Conservation (phyloP, 64 coral and sea anemone species). For the Pachyseris speciosa region DNA sequence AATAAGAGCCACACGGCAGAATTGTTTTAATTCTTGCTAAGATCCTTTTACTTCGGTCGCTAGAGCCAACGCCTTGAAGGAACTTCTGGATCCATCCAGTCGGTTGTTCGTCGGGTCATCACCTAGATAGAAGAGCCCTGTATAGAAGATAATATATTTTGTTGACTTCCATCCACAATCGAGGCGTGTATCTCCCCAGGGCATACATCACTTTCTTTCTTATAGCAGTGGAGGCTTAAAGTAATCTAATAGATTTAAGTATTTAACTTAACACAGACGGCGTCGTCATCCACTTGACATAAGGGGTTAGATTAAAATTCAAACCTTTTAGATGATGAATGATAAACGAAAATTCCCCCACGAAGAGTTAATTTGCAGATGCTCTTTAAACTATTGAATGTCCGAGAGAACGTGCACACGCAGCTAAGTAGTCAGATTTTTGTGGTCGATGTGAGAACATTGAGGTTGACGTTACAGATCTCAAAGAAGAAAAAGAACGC, state of each 20-base stretch:
- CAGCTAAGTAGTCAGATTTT: neutral
- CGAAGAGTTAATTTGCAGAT: conserved; percentile 50
- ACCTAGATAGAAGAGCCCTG: too few relatives aligned
- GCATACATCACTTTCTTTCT: neutral
- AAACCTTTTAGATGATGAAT: conserved; percentile 32
- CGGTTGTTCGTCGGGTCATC: too few relatives aligned
- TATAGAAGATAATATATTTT: too few relatives aligned
- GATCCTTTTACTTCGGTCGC: too few relatives aligned
- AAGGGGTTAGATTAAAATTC: neutral
- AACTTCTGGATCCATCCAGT: too few relatives aligned
- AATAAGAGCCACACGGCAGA: too few relatives aligned
- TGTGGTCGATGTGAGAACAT: neutral
- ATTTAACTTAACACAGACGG: conserved; percentile 8
- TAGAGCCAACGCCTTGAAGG: too few relatives aligned
- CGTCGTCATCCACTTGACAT: conserved; percentile 28
- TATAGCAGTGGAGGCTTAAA: neutral
- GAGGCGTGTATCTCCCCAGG: too few relatives aligned
- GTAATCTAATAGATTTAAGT: neutral
- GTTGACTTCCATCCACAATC: too few relatives aligned
- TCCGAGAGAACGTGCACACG: neutral
- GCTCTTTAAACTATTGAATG: conserved; percentile 16
- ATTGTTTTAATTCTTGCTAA: too few relatives aligned
- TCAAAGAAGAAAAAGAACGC: too few relatives aligned
- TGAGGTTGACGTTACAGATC: too few relatives aligned
- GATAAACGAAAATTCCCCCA: conserved; percentile 32